Evolutionary conservation across 2,797 vertebrate genomes (phyloP), one percentile per base, ranked within the genome.

Genomic region (Falco novaeseelandiae): DNA sequence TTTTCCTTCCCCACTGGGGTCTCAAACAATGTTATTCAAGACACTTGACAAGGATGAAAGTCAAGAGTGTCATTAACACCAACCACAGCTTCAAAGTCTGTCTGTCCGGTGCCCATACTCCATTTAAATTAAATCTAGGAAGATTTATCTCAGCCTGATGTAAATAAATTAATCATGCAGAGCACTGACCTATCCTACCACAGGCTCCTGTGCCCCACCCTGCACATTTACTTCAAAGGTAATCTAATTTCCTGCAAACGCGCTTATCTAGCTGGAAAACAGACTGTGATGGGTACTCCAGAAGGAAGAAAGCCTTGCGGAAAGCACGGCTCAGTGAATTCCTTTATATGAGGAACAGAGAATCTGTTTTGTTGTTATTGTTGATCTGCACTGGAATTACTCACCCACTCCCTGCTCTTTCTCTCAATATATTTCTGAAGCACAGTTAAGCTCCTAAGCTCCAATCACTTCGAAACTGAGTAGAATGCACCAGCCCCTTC

Each of bases 181-280:
- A 88, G 48, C 23, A 55, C 46, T 57, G 42, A 62, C 49, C 73
- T 77, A 48, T 34, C 58, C 73, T 74, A 81, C 44, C 30, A 38
- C 51, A 62, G 54, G 42, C 34, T 83, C 29, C 57, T 17, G 21
- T 57, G 29, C 61, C 36, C 23, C 52, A 70, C 14, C 20, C 23
- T 36, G 34, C 27, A 70, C 18, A 25, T 77, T 92, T 93, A 42
- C 34, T 52, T 90, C 83, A 46, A 73, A 87, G 30, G n/a, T 77
- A 96, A 96, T 70, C 54, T 34, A 80, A 88, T 96, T 88, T 84
- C n/a, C 22, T 73, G 58, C 40, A 76, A 72, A 90, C 55, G 18
- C 21, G 11, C 26, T 91, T 87, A 83, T 62, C 65, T 79, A 69
- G 62, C 42, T 83, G 83, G 66, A 87, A 78, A 90, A 63, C 42